Base-by-base conservation (phyloP, 2,797 vertebrate genomes). In the Muraenolepis orangiensis region DNA sequence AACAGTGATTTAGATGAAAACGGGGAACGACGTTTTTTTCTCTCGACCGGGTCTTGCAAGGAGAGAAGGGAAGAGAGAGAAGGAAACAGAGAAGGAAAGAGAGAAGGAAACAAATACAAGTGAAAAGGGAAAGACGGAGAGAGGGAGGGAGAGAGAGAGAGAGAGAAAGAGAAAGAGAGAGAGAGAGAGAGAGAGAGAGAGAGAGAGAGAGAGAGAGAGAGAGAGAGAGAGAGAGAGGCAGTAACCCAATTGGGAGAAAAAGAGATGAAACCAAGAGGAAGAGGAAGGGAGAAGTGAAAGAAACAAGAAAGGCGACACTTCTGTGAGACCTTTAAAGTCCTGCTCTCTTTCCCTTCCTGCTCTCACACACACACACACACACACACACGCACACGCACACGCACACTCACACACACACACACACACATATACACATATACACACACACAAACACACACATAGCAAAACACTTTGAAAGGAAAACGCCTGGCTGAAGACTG, bases 401-500 rank as follows among this genome's bases (percentile, higher is more conserved):
- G 38, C 38, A 6, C 23, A 36, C 46, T 30, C 71, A 66, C 61
- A 67, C 61, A 38, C 51, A 28, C 51, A 28, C 34, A 28, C 72
- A 40, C 61, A 30, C 72, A 32, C 70, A 28, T 30, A 28, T 23
- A 28, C 72, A 40, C 61, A 30, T 70, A 32, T 67, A 66, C 74
- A 72, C 66, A 73, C 40, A 68, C 74, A 76, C 72, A 69, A 40
- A 38, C 70, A 73, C 32, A 57, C 73, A 66, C 77, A 67, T 61
- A 61, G 34, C 73, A 61, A 75, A 69, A 70, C 75, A 74, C 70
- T 74, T 72, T 67, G 66, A 71, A 34, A 74, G 67, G 32, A 71
- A 69, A 73, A 14, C 23, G 72, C 66, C 75, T 75, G 76, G 57
- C 75, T 75, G 76, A 66, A 30, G 72, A 78, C 70, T 78, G 74